Evolutionary conservation across 1,140 invertebrate genomes (phyloP).

Genomic region (Drosophila pallidifrons): DNA sequence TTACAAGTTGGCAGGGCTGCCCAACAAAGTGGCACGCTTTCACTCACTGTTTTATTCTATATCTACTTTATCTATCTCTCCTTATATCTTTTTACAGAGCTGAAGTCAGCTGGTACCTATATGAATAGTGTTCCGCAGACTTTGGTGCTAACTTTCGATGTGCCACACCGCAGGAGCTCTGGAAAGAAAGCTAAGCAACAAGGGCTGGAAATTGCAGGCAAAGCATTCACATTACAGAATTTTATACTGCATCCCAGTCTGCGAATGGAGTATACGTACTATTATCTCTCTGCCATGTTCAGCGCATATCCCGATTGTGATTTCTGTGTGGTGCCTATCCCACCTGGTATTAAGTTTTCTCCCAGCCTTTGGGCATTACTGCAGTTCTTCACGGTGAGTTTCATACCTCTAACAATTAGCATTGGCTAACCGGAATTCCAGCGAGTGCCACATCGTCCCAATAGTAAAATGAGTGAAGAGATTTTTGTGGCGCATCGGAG

Average conservation of each 20-base stretch:
- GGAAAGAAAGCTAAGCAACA: neutral
- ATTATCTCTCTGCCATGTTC: constrained; percentile 59
- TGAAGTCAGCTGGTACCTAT: constrained; percentile 42
- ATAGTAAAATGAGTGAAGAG: constrained; percentile 37
- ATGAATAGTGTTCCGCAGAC: constrained; percentile 8
- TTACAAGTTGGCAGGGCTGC: too few species aligned
- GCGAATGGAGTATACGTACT: constrained; percentile 51
- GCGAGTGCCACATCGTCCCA: constrained; percentile 53
- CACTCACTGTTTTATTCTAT: too few species aligned
- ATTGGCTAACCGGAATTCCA: constrained; percentile 1
- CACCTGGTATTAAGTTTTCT: constrained; percentile 12
- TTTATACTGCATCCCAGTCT: constrained; percentile 61
- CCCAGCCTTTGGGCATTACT: constrained; percentile 42
- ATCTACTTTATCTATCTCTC: neutral
- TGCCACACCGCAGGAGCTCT: neutral
- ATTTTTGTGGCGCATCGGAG: constrained; percentile 60
- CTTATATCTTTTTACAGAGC: constrained; percentile 20
- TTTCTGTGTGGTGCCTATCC: constrained; percentile 53
- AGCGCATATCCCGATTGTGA: constrained; percentile 62
- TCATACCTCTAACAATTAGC: neutral
- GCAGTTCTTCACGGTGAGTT: constrained; percentile 54
- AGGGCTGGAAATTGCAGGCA: constrained; percentile 4
- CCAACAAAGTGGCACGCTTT: too few species aligned
- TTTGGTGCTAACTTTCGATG: constrained; percentile 11
- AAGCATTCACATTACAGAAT: constrained; percentile 57